Base-by-base conservation (phyloP, 2,797 vertebrate genomes). In the Psittacula derbiana region DNA sequence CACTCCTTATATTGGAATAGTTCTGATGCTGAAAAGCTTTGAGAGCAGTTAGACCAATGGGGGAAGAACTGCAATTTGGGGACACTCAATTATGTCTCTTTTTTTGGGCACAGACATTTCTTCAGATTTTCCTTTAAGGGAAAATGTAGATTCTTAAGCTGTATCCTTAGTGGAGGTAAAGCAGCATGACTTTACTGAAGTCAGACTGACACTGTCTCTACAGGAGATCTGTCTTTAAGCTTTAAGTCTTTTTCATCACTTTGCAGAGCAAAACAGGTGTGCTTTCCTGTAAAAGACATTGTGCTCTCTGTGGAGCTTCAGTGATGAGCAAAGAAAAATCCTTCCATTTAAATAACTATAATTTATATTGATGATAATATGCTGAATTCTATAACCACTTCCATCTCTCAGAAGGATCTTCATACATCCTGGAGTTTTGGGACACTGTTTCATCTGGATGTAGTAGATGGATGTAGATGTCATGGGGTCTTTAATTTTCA, bases 401-500 rank as follows among this genome's bases (percentile, higher is more conserved):
- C 86, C 49, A 62, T 92, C 30, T 96, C 84, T 89, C 6, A 2
- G 60, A 96, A 74, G 74, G 78, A 50, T 80, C 88, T 90, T 87
- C 94, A 93, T 93, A 87, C 36, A 61, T 85, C 80, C 83, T 93
- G 85, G 94, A 95, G 86, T 93, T 94, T 93, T 92, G 92, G 92
- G 90, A 72, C 78, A 58, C 47, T 5, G 10, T 80, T 96, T 96
- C 80, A 85, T 95, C 74, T 88, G 67, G 36, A 24, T 53, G 55
- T 71, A 88, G 91, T 92, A 92, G 91, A 96, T 90, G 73, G 86
- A 94, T 84, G 52, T 88, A 71, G 93, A 89, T 96, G 93, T 95
- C 96, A 85, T 95, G 94, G 94, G 93, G 95, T 94, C 96, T 96
- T 93, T 96, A 95, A 97, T 97, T 96, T 95, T 96, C 94, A 89